Percentiles rank a stretch among this genome's conserved stretches.
Conservation (phyloP, 1,140 invertebrate genomes). For the Panonychus citri region DNA sequence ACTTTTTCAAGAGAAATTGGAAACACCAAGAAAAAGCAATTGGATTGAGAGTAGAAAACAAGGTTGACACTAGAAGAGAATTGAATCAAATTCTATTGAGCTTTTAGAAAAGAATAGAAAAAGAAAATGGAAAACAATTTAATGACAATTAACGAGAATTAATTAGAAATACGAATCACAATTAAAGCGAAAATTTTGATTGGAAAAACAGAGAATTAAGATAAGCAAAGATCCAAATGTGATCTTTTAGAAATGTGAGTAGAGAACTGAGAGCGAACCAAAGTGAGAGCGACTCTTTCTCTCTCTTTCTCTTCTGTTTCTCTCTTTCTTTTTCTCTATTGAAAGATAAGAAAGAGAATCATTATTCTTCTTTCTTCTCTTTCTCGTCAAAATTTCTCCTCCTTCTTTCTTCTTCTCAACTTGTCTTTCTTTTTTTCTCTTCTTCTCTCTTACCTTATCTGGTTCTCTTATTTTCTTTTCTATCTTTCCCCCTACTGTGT, state of each 20-base stretch:
- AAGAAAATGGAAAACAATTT: no score
- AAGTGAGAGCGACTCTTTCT: background rate
- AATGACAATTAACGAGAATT: no score
- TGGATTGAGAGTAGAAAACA: no score
- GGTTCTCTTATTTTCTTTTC: background rate
- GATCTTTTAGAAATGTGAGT: background rate
- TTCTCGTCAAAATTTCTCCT: background rate
- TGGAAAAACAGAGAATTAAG: background rate
- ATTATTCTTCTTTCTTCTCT: background rate
- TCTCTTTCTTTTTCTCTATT: background rate
- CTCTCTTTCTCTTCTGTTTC: no score
- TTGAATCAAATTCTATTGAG: no score
- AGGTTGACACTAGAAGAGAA: no score
- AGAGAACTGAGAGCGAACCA: background rate
- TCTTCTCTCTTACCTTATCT: background rate
- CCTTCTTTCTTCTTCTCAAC: background rate
- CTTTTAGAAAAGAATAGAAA: no score
- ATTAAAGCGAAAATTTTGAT: background rate
- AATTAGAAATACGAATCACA: background rate
- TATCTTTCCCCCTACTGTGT: background rate
- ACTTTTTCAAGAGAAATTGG: no score
- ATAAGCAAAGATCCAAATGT: background rate
- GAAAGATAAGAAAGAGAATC: background rate
- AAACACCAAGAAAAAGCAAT: no score
- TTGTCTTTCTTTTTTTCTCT: background rate